Conservation (phyloP, 2,888 invertebrate species). For the Adela reaumurella region DNA sequence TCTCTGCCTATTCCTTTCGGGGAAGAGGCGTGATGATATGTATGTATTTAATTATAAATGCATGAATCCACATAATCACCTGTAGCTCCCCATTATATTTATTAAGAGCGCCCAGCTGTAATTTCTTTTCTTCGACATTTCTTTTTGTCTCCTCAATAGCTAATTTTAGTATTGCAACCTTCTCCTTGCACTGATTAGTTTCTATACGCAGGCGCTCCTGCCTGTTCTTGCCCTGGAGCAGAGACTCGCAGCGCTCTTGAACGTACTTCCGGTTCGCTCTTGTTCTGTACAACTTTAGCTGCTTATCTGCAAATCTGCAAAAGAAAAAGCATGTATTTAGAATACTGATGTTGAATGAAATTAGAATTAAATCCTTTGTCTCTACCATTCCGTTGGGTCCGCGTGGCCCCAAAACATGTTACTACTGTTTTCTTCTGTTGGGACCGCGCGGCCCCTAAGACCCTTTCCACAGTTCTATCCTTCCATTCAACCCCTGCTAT, state of each 20-base stretch:
- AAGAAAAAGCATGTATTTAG: neutral
- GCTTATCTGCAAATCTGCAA: constrained; percentile 62
- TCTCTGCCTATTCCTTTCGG: no score
- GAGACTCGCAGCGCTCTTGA: constrained; percentile 51
- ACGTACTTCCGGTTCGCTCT: constrained; percentile 56
- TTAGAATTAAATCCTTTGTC: no score
- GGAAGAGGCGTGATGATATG: no score
- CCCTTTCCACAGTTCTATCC: no score
- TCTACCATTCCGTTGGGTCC: no score
- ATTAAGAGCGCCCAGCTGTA: constrained; percentile 23
- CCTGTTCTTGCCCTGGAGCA: constrained; percentile 32
- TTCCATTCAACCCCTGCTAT: no score
- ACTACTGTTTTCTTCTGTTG: no score
- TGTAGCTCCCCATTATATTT: constrained; percentile 33
- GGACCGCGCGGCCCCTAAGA: no score
- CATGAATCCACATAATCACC: no score
- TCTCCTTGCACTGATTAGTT: constrained; percentile 38
- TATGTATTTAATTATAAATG: no score
- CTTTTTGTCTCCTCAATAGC: constrained; percentile 40
- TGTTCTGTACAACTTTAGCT: constrained; percentile 54
- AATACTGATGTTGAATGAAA: no score
- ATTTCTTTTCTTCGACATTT: constrained; percentile 31
- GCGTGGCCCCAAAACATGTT: neutral
- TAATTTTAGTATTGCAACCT: constrained; percentile 33
- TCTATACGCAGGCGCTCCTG: constrained; percentile 37